Evolutionary conservation across 2,888 invertebrate species (phyloP), one percentile per base, ranked within the genome.

Genomic region (Ectropis crepuscularia): DNA sequence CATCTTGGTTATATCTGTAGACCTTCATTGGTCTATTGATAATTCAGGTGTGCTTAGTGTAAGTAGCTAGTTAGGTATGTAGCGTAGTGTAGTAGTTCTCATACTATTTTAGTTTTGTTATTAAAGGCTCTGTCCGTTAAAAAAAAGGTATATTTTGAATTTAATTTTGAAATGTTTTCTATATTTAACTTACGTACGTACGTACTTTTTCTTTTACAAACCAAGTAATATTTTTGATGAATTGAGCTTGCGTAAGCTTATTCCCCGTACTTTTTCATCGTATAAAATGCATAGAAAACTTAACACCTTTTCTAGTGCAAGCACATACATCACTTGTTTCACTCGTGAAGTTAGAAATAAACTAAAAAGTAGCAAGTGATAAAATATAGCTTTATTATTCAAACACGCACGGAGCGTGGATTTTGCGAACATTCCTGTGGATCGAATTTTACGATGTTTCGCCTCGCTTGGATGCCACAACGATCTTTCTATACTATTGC

Each of bases 371-470:
- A 47, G 11, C 47, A 47, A 28, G 55, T 66, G 47, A 74, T 81
- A 79, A 81, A 80, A 74, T 76, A 69, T 75, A 74, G 71, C 73
- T 71, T 74, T 77, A 74, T 77, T 77, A 80, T 77, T 75, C 70
- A 74, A 76, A 78, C 72, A 63, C 73, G 61, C 49, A 65, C 70
- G 63, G 57, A 61, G 61, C 63, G 69, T 67, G 72, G 71, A 74
- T 74, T 76, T 72, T 69, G 75, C 74, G 73, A 65, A 73, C 76
- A 79, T 78, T 77, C 78, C 67, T 48, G 28, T 61, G 57, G 72
- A 50, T 50, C 50, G 49, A 50, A 50, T 58, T 57, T 57, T 57
- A 57, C 57, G 49, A 57, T 41, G 36, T 5, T 10, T 41, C 36
- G 68, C 46, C 11, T 36, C 54, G 42, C 53, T 10, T 46, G 38